These are phyloP conservation scores for Charina bottae DNA, from an alignment of 2,113 vertebrate genomes.

Conservation along the genomic window DNA sequence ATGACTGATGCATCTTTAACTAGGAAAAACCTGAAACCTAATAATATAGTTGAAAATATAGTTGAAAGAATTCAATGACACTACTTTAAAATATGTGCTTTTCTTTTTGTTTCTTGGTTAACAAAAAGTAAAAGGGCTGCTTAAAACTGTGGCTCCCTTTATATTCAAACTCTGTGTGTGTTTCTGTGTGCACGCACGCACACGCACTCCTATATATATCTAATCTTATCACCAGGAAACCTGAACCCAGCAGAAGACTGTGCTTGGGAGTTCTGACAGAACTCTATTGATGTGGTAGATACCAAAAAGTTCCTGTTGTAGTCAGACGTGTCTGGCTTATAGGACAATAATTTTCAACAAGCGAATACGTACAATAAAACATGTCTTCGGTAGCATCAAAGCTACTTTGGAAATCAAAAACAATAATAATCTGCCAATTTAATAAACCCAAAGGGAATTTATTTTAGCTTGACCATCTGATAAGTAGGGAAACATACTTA, in stretches of 20 bases:
- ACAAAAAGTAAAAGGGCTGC: not conserved
- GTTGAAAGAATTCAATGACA: not conserved
- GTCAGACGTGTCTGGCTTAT: not conserved
- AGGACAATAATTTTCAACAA: not conserved
- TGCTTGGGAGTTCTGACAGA: not conserved
- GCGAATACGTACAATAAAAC: not conserved
- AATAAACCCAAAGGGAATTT: slow-evolving; percentile 22
- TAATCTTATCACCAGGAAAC: not conserved
- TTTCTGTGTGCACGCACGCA: not conserved
- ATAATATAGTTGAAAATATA: not conserved
- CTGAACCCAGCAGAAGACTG: not conserved
- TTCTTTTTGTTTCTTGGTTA: not conserved
- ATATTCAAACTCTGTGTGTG: not conserved
- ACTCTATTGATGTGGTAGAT: too few species aligned
- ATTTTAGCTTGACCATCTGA: slow-evolving; percentile 13
- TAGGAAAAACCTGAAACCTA: not conserved
- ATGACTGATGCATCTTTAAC: not conserved
- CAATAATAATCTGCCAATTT: slow-evolving; percentile 22
- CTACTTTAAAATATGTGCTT: not conserved
- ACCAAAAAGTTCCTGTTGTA: not conserved
- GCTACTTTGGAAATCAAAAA: slow-evolving; percentile 16
- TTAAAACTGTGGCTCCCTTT: not conserved
- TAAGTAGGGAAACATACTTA: slow-evolving; percentile 66
- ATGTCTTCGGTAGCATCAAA: not conserved
- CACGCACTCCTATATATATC: too few species aligned